A percentile compares a stretch with the other conserved stretches of the same genome.
Conservation (phyloP, 1,140 invertebrate genomes). For the Acromyrmex heyeri region DNA sequence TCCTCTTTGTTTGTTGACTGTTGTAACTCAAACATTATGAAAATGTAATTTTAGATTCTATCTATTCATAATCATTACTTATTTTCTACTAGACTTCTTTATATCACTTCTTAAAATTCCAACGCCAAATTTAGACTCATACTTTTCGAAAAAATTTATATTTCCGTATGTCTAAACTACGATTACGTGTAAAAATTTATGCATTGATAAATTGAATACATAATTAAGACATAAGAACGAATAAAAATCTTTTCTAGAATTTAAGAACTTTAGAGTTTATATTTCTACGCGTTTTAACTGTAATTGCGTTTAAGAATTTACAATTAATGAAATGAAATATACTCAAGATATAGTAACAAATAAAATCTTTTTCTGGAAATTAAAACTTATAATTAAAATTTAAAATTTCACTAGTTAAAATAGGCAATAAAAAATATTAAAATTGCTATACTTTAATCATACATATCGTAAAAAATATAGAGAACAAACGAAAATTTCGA, state of each 20-base stretch:
- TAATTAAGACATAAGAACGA: background rate
- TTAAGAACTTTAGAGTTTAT: background rate
- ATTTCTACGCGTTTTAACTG: too few species aligned
- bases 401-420: background rate
- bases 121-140: background rate
- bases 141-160: background rate
- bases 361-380: background rate
- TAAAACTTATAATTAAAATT: background rate
- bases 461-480: background rate
- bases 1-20: background rate
- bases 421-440: background rate
- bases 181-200: background rate
- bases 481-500: background rate
- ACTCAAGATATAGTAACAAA: background rate
- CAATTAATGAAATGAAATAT: background rate
- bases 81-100: background rate
- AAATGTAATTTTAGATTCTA: background rate
- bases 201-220: background rate
- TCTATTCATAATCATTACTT: background rate
- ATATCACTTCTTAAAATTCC: background rate
- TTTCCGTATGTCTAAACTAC: background rate
- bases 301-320: constrained; percentile 1
- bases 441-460: background rate
- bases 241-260: background rate
- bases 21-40: background rate